phyloP scores from a whole-genome alignment of 2,113 vertebrate species.

The Progne subis region DNA sequence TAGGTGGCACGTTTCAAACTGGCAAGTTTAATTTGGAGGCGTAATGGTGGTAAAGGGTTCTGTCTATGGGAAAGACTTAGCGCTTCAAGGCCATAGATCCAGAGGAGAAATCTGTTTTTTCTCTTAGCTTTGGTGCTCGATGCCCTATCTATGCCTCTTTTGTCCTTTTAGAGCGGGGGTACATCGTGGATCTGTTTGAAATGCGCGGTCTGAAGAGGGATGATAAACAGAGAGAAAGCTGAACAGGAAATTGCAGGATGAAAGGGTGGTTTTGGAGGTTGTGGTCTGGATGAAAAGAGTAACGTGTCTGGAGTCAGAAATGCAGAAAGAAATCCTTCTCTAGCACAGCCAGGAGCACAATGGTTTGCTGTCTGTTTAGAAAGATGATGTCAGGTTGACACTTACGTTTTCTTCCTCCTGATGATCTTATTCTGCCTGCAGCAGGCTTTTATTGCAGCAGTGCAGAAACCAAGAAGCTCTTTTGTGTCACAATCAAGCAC shows the following conservation, averaged over 20 bases:
- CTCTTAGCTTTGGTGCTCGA: neutral
- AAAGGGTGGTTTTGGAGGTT: neutral
- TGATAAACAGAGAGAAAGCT: neutral
- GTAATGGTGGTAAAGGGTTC: neutral
- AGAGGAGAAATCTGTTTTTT: neutral
- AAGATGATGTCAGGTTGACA: neutral
- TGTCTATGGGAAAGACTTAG: neutral
- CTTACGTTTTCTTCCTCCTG: neutral
- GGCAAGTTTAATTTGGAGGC: neutral
- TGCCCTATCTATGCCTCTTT: neutral
- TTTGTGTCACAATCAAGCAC: neutral
- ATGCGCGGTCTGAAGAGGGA: neutral
- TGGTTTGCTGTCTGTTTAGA: neutral
- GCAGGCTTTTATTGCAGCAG: neutral
- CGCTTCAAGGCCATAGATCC: neutral
- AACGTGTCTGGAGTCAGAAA: neutral
- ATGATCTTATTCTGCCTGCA: neutral
- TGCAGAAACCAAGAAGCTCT: neutral
- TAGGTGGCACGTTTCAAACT: constrained; percentile 3
- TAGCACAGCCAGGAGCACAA: neutral
- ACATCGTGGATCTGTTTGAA: neutral
- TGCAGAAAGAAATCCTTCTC: neutral
- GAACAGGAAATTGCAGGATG: neutral
- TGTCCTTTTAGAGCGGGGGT: neutral
- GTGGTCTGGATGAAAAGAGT: neutral